Conservation (phyloP, 53 echinoderm and acorn worm species). For the Echinometra lucunter region DNA sequence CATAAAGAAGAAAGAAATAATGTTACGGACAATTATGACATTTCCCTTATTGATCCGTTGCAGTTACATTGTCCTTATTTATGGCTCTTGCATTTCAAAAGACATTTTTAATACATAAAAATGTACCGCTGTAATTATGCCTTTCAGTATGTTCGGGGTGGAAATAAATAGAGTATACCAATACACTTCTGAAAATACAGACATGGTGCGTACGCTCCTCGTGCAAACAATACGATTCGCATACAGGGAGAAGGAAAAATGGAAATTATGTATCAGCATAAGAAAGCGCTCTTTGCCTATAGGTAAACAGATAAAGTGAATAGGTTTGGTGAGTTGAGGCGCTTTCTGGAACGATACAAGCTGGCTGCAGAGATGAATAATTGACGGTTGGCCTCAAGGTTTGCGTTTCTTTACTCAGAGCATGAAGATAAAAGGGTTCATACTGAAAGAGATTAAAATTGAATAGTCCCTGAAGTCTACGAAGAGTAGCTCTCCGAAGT, state of each 20-base stretch:
- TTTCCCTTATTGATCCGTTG: background rate
- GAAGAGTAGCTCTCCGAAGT: background rate
- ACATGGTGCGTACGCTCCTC: background rate
- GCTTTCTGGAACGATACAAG: background rate
- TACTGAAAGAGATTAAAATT: background rate
- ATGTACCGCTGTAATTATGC: background rate
- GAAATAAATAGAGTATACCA: background rate
- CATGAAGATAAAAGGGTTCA: background rate
- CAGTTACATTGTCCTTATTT: background rate
- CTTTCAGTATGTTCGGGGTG: background rate
- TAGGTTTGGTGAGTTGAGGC: background rate
- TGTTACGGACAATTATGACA: background rate
- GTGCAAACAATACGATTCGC: background rate
- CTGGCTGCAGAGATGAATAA: background rate
- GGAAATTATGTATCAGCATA: background rate
- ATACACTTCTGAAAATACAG: background rate
- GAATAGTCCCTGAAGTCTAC: background rate
- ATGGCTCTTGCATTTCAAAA: background rate
- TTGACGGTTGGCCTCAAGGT: background rate
- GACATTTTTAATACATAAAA: background rate
- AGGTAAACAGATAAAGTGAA: background rate
- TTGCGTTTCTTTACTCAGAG: background rate
- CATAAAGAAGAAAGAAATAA: background rate
- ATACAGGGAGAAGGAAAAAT: background rate
- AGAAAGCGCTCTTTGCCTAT: background rate